Conservation (phyloP, 2,797 vertebrate genomes). For the Sternarchorhynchus goeldii region DNA sequence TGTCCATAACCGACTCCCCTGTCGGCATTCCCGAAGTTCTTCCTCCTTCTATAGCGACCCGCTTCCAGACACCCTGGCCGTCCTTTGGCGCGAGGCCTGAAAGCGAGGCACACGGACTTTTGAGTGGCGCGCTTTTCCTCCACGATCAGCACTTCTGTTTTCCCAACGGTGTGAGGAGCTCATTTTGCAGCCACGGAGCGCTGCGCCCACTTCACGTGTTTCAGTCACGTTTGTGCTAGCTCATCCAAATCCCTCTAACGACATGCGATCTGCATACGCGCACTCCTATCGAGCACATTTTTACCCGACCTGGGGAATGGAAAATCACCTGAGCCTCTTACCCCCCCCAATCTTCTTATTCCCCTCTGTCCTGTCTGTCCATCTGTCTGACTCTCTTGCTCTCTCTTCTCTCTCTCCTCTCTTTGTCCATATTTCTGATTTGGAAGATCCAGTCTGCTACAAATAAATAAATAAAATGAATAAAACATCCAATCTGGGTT, state of each 20-base stretch:
- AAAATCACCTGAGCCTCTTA: too few relatives aligned
- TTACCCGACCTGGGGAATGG: too few relatives aligned
- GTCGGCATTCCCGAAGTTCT: conserved; percentile 45
- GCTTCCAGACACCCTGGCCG: conserved; percentile 45
- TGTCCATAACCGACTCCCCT: conserved; percentile 33
- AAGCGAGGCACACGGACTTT: conserved; percentile 45
- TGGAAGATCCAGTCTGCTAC: too few relatives aligned
- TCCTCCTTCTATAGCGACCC: conserved; percentile 39
- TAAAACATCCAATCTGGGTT: too few relatives aligned
- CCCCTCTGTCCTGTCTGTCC: too few relatives aligned
- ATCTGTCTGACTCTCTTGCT: too few relatives aligned
- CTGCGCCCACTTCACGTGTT: conserved; percentile 45
- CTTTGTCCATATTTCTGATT: background rate
- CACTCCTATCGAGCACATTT: conserved; percentile 39
- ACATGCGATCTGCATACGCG: conserved; percentile 51
- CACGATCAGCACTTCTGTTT: conserved; percentile 55
- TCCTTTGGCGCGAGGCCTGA: conserved; percentile 34
- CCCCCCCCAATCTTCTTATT: too few relatives aligned
- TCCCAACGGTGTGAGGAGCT: conserved; percentile 46
- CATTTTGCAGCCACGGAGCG: conserved; percentile 47
- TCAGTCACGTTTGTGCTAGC: conserved; percentile 53
- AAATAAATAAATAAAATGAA: too few relatives aligned
- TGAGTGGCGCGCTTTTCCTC: conserved; percentile 44
- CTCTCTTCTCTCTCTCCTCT: background rate
- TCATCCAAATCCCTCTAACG: conserved; percentile 55